Conservation (phyloP, 2,113 vertebrate genomes). For the Todiramphus chloris region DNA sequence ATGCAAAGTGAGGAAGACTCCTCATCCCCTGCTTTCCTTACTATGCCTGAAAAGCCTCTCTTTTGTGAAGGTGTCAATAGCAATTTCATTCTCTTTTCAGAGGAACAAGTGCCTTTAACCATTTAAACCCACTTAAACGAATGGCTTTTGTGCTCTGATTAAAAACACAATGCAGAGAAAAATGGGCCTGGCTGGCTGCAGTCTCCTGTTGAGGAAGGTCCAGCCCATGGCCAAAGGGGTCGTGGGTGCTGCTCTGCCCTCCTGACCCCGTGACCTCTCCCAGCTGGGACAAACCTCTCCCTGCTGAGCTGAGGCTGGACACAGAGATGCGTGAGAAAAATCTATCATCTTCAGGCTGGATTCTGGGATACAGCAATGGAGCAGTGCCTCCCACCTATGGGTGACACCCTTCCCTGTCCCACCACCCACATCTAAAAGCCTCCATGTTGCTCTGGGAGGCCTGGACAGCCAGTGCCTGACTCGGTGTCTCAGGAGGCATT, state of each 20-base stretch:
- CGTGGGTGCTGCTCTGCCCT: slow-evolving; percentile 48
- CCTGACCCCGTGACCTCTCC: slow-evolving; percentile 10
- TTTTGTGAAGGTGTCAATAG: slow-evolving; percentile 35
- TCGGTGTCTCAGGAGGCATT: not conserved
- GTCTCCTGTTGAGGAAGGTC: not conserved
- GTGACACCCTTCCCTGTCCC: not conserved
- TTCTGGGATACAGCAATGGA: not conserved
- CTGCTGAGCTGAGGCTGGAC: not conserved
- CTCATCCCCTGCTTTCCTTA: not conserved
- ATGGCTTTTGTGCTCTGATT: not conserved
- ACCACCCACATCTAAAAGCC: not conserved
- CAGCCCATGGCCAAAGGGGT: not conserved
- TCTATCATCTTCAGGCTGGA: fast-evolving
- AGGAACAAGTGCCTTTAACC: slow-evolving; percentile 53
- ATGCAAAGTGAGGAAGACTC: slow-evolving; percentile 9
- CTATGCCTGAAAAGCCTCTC: slow-evolving; percentile 32
- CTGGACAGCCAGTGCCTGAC: not conserved
- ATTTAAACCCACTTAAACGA: slow-evolving; percentile 36
- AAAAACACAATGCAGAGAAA: slow-evolving; percentile 11
- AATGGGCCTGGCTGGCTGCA: not conserved
- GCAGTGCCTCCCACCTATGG: not conserved
- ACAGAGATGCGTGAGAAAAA: not conserved
- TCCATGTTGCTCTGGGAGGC: fast-evolving
- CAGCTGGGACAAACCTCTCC: not conserved
- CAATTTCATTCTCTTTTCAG: slow-evolving; percentile 50